Evolutionary conservation across 2,113 vertebrate species (phyloP).

Genomic region (Sphyrna mokarran): DNA sequence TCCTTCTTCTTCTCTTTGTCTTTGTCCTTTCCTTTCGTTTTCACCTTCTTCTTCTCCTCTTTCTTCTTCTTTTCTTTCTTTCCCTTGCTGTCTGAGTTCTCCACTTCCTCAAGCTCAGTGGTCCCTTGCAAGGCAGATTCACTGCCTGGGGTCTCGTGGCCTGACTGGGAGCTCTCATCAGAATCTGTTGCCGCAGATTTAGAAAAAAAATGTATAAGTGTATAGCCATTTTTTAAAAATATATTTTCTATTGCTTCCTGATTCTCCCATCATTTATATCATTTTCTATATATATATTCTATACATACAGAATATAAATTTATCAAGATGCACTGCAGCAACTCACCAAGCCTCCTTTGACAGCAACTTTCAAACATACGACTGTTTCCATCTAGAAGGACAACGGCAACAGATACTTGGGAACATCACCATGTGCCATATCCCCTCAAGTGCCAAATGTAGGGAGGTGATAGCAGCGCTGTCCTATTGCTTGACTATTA

Average conservation of each 20-base stretch:
- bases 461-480: no score
- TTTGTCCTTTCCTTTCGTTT: slow-evolving; percentile 73
- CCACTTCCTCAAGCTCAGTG: slow-evolving; percentile 54
- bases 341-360: no score
- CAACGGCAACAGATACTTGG: no score
- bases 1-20: slow-evolving; percentile 78
- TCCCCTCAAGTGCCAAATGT: no score
- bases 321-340: no score
- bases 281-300: neutral
- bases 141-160: slow-evolving; percentile 69
- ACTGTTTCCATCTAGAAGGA: no score
- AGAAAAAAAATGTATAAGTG: neutral
- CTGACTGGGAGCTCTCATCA: slow-evolving; percentile 77
- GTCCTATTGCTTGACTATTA: no score
- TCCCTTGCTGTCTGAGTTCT: slow-evolving; percentile 65
- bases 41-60: slow-evolving; percentile 78
- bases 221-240: neutral
- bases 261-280: neutral
- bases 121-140: slow-evolving; percentile 61
- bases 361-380: no score
- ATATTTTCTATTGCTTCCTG: neutral
- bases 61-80: slow-evolving; percentile 75
- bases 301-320: no score
- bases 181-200: slow-evolving; percentile 46
- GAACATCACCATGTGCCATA: no score